Evolutionary conservation across 2,888 invertebrate species (phyloP).

Genomic region (Hedychridium roseum): DNA sequence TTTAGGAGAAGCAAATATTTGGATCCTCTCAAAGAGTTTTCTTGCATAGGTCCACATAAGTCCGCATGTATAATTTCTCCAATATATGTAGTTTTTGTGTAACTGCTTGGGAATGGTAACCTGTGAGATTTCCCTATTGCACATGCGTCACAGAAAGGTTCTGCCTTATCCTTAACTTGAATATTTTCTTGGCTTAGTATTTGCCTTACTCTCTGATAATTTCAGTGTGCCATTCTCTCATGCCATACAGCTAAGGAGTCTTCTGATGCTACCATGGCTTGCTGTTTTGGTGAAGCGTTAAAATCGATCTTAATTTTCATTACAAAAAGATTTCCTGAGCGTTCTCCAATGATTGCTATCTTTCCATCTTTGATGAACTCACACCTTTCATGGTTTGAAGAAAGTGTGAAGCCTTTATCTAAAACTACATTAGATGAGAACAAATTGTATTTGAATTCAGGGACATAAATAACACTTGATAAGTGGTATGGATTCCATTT

Average conservation of each 20-base stretch:
- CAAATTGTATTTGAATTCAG: not conserved
- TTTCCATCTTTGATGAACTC: not conserved
- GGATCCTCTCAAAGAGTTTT: slow-evolving; percentile 7
- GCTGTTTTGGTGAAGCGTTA: not conserved
- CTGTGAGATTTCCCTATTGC: slow-evolving; percentile 16
- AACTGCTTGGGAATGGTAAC: slow-evolving; percentile 5
- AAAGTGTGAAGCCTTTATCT: slow-evolving; percentile 20
- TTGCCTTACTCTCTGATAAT: slow-evolving; percentile 25
- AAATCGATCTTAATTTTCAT: not conserved
- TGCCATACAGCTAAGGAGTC: slow-evolving; percentile 32
- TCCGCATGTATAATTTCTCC: slow-evolving; percentile 17
- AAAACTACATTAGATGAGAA: slow-evolving; percentile 11
- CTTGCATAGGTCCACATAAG: slow-evolving; percentile 11
- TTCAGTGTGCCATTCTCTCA: slow-evolving; percentile 35
- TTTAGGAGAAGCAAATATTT: slow-evolving; percentile 22
- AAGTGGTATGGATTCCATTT: slow-evolving; percentile 22
- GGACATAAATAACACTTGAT: slow-evolving; percentile 3
- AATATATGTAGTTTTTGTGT: not conserved
- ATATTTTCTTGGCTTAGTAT: slow-evolving; percentile 24
- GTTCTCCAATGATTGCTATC: slow-evolving; percentile 9
- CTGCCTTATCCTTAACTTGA: slow-evolving; percentile 9
- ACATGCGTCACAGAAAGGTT: slow-evolving; percentile 31
- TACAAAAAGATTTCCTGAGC: slow-evolving; percentile 14
- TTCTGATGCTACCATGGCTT: not conserved
- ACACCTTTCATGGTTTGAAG: slow-evolving; percentile 12